Base-by-base conservation (phyloP, 2,797 vertebrate genomes). In the Gymnodraco acuticeps region DNA sequence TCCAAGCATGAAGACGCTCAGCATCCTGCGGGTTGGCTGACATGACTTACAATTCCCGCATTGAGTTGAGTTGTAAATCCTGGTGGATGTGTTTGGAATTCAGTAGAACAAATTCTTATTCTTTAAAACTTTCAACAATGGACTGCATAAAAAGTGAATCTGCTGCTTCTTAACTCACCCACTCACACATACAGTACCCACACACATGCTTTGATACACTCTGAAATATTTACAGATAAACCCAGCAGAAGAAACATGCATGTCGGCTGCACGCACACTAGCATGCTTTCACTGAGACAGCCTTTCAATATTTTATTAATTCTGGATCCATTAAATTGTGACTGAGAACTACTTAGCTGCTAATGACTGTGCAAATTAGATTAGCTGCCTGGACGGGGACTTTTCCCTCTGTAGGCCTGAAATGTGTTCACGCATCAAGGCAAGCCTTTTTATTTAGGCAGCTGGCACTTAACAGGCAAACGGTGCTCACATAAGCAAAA, bases 341-440 rank as follows among this genome's bases (percentile, higher is more conserved):
- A 69, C 83, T 78, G 68, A 64, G 64, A 19, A 10, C 55, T 56
- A 51, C 48, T 83, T 56, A 62, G 80, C 80, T 70, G 70, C 65
- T 69, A 83, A 81, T 76, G 77, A 75, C 71, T 55, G 59, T 60
- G 69, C 54, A 80, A 84, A 84, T 81, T 75, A 85, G 80, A 87
- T 80, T 75, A 69, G 73, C 84, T 88, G 86, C 86, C 77, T 79
- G 82, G 80, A 80, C 85, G 52, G 53, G 65, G 74, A 75, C 72
- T 75, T 70, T 79, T 73, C 64, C 56, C 47, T 83, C 75, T 72
- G 62, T 66, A 73, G 72, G 77, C 71, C 80, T 42, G 69, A 75
- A 71, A 80, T 85, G 80, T 80, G 70, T 76, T 78, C 67, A 82
- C 55, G 73, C 82, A 77, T 83, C 63, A 78, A 84, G 55, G 51